Evolutionary conservation across 2,797 vertebrate genomes (phyloP).

Genomic region (Myiotriccus ornatus): DNA sequence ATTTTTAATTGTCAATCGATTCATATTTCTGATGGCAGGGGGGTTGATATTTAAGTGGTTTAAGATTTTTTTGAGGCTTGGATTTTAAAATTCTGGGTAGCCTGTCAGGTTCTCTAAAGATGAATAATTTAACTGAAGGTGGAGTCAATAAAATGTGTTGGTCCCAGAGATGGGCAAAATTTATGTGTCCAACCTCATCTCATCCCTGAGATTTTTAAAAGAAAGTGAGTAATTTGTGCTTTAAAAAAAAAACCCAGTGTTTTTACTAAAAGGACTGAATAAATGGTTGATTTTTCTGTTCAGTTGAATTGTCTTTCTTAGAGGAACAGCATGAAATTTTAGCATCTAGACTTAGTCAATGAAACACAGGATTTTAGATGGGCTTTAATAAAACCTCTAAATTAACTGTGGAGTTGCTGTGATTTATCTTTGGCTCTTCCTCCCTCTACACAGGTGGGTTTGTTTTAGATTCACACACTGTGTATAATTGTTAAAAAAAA

Average conservation of each 20-base stretch:
- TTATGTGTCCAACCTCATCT: not conserved
- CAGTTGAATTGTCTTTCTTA: not conserved
- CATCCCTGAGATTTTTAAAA: not conserved
- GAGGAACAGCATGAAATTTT: not conserved
- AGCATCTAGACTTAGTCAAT: not conserved
- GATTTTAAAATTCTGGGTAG: not conserved
- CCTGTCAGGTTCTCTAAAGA: not conserved
- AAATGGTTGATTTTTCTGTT: not conserved
- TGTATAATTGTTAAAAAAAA: constrained; percentile 14
- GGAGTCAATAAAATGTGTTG: not conserved
- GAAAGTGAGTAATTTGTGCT: not conserved
- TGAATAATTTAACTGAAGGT: not conserved
- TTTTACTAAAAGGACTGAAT: not conserved
- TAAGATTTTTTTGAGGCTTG: not conserved
- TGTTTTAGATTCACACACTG: constrained; percentile 48
- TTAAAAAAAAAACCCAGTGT: not conserved
- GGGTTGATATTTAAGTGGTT: not conserved
- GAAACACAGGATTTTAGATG: not conserved
- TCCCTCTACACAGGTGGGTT: constrained; percentile 26
- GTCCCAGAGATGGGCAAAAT: not conserved
- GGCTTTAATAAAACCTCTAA: not conserved
- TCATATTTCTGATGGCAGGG: not conserved
- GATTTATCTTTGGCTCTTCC: not conserved
- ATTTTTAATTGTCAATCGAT: not conserved
- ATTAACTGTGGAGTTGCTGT: not conserved